A percentile compares a stretch with the other conserved stretches of the same genome.
These are phyloP conservation scores for Chesias legatella DNA, from an alignment of 2,888 invertebrate genomes.

Conservation along the genomic window DNA sequence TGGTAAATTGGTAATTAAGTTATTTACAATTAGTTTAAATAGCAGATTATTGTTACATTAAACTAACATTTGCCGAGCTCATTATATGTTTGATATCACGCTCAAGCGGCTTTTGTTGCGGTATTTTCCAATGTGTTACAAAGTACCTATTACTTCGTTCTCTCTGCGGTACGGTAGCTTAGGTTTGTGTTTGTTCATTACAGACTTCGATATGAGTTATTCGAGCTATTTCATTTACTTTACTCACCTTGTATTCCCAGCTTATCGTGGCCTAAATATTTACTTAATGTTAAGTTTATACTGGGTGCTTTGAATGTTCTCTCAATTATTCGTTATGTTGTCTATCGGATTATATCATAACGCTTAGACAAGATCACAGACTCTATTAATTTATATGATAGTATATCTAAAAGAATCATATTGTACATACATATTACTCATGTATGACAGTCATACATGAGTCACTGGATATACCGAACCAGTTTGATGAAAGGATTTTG, in stretches of 20 bases:
- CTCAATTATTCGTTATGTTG: no score
- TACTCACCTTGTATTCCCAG: background rate
- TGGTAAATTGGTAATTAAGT: slow-evolving; percentile 9
- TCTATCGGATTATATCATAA: no score
- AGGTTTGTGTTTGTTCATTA: slow-evolving; percentile 8
- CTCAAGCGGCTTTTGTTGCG: slow-evolving; percentile 15
- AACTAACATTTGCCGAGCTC: slow-evolving; percentile 16
- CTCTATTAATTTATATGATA: no score
- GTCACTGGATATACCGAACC: no score
- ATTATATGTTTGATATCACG: slow-evolving; percentile 14
- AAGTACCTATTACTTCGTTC: slow-evolving; percentile 14
- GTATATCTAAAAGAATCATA: no score
- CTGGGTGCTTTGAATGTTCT: no score
- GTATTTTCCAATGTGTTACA: slow-evolving; percentile 23
- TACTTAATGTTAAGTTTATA: no score
- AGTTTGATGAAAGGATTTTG: no score
- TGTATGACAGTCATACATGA: no score
- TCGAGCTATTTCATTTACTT: slow-evolving; percentile 13
- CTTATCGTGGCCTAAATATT: no score
- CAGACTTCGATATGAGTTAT: slow-evolving; percentile 11
- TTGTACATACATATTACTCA: no score
- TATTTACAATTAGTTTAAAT: slow-evolving; percentile 10
- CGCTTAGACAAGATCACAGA: no score
- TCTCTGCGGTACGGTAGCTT: slow-evolving; percentile 15
- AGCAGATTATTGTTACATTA: slow-evolving; percentile 13